Percentiles rank a stretch among this genome's conserved stretches.
These are phyloP conservation scores for Drosophila borborema DNA, from an alignment of 2,888 invertebrate genomes.

Conservation along the genomic window DNA sequence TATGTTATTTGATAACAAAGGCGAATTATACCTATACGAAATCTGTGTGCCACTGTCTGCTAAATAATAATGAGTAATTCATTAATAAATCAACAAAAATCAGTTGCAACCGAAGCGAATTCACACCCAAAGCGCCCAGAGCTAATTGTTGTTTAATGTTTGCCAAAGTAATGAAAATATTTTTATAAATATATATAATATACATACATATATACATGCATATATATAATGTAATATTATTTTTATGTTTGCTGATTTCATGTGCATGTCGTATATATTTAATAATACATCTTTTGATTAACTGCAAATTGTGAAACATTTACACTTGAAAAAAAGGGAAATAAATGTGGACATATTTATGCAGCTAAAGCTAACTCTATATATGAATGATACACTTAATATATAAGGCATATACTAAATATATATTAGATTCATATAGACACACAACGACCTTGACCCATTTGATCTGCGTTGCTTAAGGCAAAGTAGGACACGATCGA, in stretches of 20 bases:
- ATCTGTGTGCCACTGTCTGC: constrained; percentile 42
- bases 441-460: not conserved
- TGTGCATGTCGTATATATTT: constrained; percentile 33
- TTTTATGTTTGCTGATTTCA: constrained; percentile 33
- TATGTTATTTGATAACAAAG: constrained; percentile 69
- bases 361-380: not conserved
- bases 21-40: constrained; percentile 37
- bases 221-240: constrained; percentile 8
- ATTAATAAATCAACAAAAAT: constrained; percentile 68
- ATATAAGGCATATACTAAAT: too few relatives aligned
- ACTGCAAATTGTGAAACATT: constrained; percentile 19
- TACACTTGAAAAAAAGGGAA: not conserved
- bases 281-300: constrained; percentile 47
- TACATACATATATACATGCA: constrained; percentile 6
- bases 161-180: constrained; percentile 60
- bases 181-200: constrained; percentile 12
- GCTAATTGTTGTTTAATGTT: constrained; percentile 74
- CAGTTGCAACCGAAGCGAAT: constrained; percentile 23
- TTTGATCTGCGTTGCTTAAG: not conserved
- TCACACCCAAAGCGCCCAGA: constrained; percentile 17
- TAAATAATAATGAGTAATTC: constrained; percentile 60
- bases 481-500: not conserved
- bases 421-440: not conserved
- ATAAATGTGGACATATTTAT: not conserved
- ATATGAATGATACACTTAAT: too few relatives aligned